Conservation (phyloP, 2,888 invertebrate species). For the Biston stratarius region DNA sequence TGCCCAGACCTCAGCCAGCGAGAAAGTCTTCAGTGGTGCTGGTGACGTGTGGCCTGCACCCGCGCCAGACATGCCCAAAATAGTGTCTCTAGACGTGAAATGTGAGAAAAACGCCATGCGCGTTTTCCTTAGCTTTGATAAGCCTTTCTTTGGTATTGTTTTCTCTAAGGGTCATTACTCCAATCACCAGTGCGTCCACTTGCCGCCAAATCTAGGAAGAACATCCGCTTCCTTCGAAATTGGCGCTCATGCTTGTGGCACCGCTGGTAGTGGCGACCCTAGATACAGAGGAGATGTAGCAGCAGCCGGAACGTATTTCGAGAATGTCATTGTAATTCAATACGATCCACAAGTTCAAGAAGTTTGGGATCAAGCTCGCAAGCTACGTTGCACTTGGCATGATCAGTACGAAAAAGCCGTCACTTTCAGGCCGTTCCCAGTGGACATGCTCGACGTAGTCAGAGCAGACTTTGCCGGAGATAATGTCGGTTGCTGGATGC, state of each 20-base stretch:
- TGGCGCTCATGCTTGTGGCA: constrained; percentile 96
- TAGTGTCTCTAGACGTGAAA: constrained; percentile 96
- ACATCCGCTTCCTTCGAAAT: constrained; percentile 96
- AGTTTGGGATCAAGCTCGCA: constrained; percentile 98
- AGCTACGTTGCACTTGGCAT: constrained; percentile 97
- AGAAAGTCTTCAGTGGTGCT: constrained; percentile 86
- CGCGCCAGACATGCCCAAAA: constrained; percentile 96
- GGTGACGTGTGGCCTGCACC: constrained; percentile 95
- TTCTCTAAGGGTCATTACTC: constrained; percentile 98
- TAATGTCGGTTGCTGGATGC: constrained; percentile 99
- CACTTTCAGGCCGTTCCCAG: constrained; percentile 97
- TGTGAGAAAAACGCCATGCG: constrained; percentile 98
- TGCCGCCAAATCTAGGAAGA: constrained; percentile 95
- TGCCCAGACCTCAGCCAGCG: constrained; percentile 85
- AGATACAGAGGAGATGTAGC: constrained; percentile 96
- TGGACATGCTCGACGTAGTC: constrained; percentile 98
- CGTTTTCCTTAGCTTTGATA: constrained; percentile 97
- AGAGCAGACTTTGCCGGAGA: constrained; percentile 97
- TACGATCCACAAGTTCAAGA: constrained; percentile 98
- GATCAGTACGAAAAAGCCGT: constrained; percentile 98
- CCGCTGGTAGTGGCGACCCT: constrained; percentile 96
- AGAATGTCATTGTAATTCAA: constrained; percentile 97
- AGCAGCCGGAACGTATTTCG: constrained; percentile 96
- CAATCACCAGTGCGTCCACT: constrained; percentile 95
- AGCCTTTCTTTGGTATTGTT: constrained; percentile 97